Evolutionary conservation across 1,140 invertebrate genomes (phyloP).

Genomic region (Heliconius melpomene): DNA sequence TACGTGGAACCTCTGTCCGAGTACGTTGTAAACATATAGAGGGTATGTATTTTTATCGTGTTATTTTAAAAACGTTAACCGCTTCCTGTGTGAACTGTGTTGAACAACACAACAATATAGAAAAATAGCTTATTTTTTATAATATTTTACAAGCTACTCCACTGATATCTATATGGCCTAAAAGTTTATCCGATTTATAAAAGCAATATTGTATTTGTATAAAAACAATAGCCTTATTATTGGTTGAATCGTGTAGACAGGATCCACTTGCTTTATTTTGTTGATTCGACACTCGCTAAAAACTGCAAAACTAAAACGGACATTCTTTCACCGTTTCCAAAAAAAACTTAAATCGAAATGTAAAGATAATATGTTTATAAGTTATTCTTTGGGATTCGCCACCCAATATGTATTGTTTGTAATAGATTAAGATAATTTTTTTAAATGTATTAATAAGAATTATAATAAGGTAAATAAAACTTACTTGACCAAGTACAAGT

Average conservation of each 20-base stretch:
- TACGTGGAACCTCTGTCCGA: too few species aligned
- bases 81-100: too few species aligned
- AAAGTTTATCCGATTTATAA: slow-evolving; percentile 79
- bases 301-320: slow-evolving; percentile 55
- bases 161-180: slow-evolving; percentile 47
- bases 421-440: too few species aligned
- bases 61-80: too few species aligned
- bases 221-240: slow-evolving; percentile 80
- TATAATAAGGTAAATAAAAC: too few species aligned
- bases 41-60: too few species aligned
- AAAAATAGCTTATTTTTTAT: too few species aligned
- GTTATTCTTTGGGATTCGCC: neutral
- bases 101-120: too few species aligned
- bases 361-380: neutral
- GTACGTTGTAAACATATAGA: too few species aligned
- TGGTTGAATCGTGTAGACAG: slow-evolving; percentile 68
- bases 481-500: too few species aligned
- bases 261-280: slow-evolving; percentile 55
- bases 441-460: too few species aligned
- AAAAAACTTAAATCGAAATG: neutral
- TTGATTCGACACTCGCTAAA: slow-evolving; percentile 54
- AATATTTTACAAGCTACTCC: slow-evolving; percentile 34
- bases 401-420: neutral
- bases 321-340: slow-evolving; percentile 43
- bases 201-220: slow-evolving; percentile 80